Evolutionary conservation across 2,888 invertebrate genomes (phyloP), one percentile per base, ranked within the genome.

Genomic region (Odiellus spinosus): DNA sequence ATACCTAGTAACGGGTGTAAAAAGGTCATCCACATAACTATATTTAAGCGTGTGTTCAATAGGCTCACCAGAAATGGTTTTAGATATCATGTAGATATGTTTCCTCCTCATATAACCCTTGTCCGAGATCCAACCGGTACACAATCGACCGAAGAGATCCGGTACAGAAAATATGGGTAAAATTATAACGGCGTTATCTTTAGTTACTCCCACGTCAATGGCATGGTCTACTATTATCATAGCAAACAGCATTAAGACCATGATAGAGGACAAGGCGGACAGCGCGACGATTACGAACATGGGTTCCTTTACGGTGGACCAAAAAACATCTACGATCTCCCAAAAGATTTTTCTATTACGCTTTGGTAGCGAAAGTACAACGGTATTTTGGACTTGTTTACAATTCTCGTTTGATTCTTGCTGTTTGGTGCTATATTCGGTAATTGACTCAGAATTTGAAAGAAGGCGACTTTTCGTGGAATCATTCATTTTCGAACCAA

Each of bases 51-150:
- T 38, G 15, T 8, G 18, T 38, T 26, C 8, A 26, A 6, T 26
- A 6, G 26, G 26, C n/a, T 49, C 44, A n/a, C 54, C 53, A 10
- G 54, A 50, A 42, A 49, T 46, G 14, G 53, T 40, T 42, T 53
- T 51, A 8, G 53, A 51, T 15, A 47, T 50, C 20, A 54, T 53
- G 40, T 50, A 54, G 46, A 47, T 51, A 32, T 53, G 50, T 26
- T 53, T 54, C 40, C 54, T 40, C 32, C 50, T 48, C 20, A 49
- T 51, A 2, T 51, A 46, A 15, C 53, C 45, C 19, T 43, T 49
- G 33, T 54, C 54, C 12, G 54, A 53, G 35, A 54, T 42, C 54
- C 54, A 54, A 11, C 53, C 52, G 44, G 50, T 51, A 4, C 42
- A 35, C 18, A 54, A 45, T 19, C 54, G 40, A 14, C 53, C 54